These are phyloP conservation scores for Scolopax bukidnonensis DNA, from an alignment of 2,797 vertebrate genomes.

Conservation along the genomic window DNA sequence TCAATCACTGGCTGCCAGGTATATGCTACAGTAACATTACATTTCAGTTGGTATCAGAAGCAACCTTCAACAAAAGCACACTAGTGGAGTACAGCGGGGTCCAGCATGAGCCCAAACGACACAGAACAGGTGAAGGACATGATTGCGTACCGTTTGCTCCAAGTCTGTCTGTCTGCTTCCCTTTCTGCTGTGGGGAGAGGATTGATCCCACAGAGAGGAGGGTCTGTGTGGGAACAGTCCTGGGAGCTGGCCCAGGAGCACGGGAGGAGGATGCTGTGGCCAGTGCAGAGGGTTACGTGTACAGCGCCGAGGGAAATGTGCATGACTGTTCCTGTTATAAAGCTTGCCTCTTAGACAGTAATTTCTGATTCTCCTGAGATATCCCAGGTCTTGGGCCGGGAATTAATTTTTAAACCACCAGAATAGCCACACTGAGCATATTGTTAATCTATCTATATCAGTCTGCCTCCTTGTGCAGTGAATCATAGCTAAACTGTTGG, in stretches of 20 bases:
- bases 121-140: conserved; percentile 87
- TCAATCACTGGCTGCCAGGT: conserved; percentile 95
- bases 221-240: neutral
- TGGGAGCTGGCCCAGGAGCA: neutral
- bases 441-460: neutral
- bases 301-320: neutral
- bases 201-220: neutral
- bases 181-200: neutral
- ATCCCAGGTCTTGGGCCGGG: neutral
- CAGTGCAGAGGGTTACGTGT: neutral
- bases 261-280: neutral
- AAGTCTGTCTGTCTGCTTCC: neutral
- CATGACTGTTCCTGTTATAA: neutral
- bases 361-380: neutral
- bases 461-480: neutral
- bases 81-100: conserved; percentile 86
- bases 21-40: conserved; percentile 93
- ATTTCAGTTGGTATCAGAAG: conserved; percentile 94
- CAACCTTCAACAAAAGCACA: conserved; percentile 85
- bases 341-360: neutral
- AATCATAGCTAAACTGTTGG: neutral
- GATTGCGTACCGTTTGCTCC: fast-evolving
- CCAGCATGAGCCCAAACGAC: conserved; percentile 84
- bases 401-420: neutral
- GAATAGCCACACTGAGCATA: neutral